These are phyloP conservation scores for Mobula birostris DNA, from an alignment of 2,113 vertebrate species.

Conservation along the genomic window DNA sequence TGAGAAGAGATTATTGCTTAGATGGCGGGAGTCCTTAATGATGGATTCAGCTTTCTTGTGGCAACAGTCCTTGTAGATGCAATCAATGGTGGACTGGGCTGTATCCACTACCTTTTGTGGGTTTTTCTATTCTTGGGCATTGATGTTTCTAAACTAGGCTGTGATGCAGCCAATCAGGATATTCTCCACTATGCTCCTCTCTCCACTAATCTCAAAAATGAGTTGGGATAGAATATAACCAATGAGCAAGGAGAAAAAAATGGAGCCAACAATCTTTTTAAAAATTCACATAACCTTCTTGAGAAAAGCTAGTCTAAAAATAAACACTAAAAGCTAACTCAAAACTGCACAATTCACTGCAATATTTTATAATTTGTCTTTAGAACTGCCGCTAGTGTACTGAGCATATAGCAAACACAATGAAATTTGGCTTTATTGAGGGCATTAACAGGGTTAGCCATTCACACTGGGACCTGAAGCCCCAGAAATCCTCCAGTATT, in stretches of 20 bases:
- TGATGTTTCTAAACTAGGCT: no score
- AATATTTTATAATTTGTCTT: background rate
- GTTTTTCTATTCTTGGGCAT: no score
- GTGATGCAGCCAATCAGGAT: no score
- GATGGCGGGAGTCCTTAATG: no score
- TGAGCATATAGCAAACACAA: background rate
- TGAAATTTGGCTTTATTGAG: background rate
- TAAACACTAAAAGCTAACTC: background rate
- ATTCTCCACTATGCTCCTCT: no score
- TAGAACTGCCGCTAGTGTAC: background rate
- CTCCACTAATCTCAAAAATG: no score
- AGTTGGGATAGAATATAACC: background rate
- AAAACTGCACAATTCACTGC: background rate
- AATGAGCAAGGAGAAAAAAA: background rate
- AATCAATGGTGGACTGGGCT: no score
- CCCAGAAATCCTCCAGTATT: background rate
- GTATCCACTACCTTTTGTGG: no score
- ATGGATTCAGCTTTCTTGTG: no score
- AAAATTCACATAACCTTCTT: background rate
- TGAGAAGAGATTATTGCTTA: no score
- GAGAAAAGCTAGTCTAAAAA: background rate
- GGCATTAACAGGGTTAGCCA: background rate
- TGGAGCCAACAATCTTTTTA: background rate
- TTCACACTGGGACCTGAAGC: background rate
- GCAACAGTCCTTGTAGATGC: no score